phyloP scores from a whole-genome alignment of 2,888 invertebrate species.

The Octodonta nipae region DNA sequence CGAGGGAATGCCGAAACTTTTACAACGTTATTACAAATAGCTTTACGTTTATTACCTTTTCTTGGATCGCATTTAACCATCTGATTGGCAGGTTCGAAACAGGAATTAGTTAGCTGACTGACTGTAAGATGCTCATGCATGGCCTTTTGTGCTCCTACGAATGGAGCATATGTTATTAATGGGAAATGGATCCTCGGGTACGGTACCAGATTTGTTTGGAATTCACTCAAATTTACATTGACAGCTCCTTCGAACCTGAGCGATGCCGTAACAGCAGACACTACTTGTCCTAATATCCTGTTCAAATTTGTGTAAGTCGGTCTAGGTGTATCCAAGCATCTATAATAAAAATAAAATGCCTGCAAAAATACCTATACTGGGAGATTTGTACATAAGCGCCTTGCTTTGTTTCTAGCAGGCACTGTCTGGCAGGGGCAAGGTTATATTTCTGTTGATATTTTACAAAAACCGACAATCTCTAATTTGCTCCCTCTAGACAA shows the following conservation, averaged over 20 bases:
- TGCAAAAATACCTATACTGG: too few relatives aligned
- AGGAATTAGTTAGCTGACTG: conserved; percentile 60
- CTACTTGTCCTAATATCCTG: conserved; percentile 56
- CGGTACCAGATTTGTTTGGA: conserved; percentile 70
- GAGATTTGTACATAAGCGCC: too few relatives aligned
- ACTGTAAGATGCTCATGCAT: conserved; percentile 51
- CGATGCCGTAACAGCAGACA: conserved; percentile 57
- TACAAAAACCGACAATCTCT: too few relatives aligned
- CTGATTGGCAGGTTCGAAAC: conserved; percentile 70
- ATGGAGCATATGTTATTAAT: conserved; percentile 59
- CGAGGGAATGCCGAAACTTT: too few relatives aligned
- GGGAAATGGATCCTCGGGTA: conserved; percentile 83
- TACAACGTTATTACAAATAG: too few relatives aligned
- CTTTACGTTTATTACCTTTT: conserved; percentile 34
- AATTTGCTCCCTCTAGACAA: too few relatives aligned
- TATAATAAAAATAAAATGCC: too few relatives aligned
- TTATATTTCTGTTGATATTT: too few relatives aligned
- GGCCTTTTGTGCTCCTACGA: conserved; percentile 48
- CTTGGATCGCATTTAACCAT: conserved; percentile 67
- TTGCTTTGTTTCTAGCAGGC: too few relatives aligned
- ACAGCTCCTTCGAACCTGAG: conserved; percentile 54
- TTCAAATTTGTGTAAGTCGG: conserved; percentile 83
- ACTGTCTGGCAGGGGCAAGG: too few relatives aligned
- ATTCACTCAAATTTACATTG: conserved; percentile 57
- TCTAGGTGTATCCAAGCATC: conserved; percentile 57